Base-by-base conservation (phyloP, 1,140 invertebrate genomes). In the Drosophila tani region DNA sequence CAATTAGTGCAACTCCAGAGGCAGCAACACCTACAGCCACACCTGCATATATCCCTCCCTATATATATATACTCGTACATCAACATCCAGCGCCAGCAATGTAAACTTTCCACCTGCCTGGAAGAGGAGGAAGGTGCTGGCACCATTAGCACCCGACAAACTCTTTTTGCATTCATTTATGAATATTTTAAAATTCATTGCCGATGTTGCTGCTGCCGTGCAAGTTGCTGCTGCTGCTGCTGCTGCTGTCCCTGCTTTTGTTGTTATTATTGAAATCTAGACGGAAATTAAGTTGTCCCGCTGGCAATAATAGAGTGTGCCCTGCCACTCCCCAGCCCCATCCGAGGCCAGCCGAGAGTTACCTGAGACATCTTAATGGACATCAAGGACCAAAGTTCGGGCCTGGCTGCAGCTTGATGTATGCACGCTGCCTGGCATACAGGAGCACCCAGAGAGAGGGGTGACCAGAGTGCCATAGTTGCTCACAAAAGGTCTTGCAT, bases 121-220 rank as follows among this genome's bases (percentile, higher is more conserved):
- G 29, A 8, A 32, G 29, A 32, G 29, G 32, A 3, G 9, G 32
- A 46, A 24, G 21, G 21, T 24, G 21, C 57, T 57, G 63, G 56
- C 57, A 32, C 65, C 55, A 65, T 68, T 69, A 60, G 49, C 58
- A 64, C 57, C 75, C 75, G 50, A 63, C 75, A 79, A 67, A 70
- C 60, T 60, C 59, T 75, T 75, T 68, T 67, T 84, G 80, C 78
- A 62, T 57, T 80, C 85, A 71, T 84, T 88, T 88, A 88, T 88
- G 81, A 84, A 88, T 87, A 87, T 81, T 87, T 90, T 81, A 79
- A 87, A 88, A 88, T 90, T 75, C 85, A 87, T 90, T 87, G 82
- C 69, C 59, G 65, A 47, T 70, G 51, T 59, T 71, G 69, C 53
- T 71, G 69, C 53, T 58, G 40, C 70, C 57, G 35, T 50, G 43